Base-by-base conservation (phyloP, 2,113 vertebrate genomes). In the Camarhynchus parvulus region DNA sequence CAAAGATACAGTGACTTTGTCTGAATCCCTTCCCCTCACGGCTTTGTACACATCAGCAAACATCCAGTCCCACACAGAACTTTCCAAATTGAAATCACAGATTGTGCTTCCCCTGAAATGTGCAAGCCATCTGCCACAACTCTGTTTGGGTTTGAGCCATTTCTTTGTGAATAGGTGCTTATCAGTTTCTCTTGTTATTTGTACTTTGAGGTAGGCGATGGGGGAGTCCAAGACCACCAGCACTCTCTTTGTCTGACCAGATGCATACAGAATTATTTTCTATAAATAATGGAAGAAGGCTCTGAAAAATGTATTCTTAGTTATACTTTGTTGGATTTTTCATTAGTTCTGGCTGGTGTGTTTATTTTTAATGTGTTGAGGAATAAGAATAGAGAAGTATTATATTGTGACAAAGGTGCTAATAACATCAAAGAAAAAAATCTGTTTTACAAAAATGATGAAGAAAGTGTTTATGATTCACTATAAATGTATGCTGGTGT, bases 211-310 rank as follows among this genome's bases (percentile, higher is more conserved):
- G 92, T 92, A 91, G 89, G 72, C 5, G 3, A 52, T 88, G 67
- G 70, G 56, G 39, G 58, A 93, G 74, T 95, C 75, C 78, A 94
- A 94, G 96, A 97, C 97, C 96, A 97, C 97, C 97, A 97, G 87
- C 63, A 6, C 47, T 82, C 87, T 89, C 70, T 90, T 56, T n/a
- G 3, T 92, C 72, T 91, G 74, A 94, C 94, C 95, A 96, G 92
- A 96, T 95, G 95, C 74, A 94, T 88, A 59, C 83, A 79, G 68
- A 92, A 67, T 79, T 92, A 88, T 96, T 96, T 96, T 94, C 90
- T 96, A 66, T 77, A 96, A 96, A 92, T 93, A 94, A 77, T 41
- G 66, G 68, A 83, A 87, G 50, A 80, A 77, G 35, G 31, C 86
- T 96, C 80, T 96, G 70, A 87, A 91, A 93, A 79, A 44, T 0